Percentiles rank a stretch among this genome's conserved stretches.
Evolutionary conservation across 1,140 invertebrate species (phyloP).

Genomic region (Teleogryllus occipitalis): DNA sequence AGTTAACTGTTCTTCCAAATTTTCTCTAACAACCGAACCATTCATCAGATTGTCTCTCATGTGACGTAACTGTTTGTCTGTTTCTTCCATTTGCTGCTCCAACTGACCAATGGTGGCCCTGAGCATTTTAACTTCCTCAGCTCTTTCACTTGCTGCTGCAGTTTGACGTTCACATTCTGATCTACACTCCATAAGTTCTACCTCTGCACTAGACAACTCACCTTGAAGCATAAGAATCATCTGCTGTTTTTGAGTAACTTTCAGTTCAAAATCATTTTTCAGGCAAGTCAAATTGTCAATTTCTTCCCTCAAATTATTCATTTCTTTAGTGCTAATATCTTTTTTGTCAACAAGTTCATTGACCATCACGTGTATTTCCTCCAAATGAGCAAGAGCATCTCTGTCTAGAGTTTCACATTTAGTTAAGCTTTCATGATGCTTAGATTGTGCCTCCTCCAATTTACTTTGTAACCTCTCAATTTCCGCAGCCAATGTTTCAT

Average conservation of each 20-base stretch:
- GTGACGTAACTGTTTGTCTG: constrained; percentile 19
- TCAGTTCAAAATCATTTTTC: constrained; percentile 23
- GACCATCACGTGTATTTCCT: neutral
- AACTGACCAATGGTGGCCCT: constrained; percentile 29
- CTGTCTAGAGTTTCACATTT: neutral
- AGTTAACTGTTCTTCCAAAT: constrained; percentile 5
- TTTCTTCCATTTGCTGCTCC: constrained; percentile 27
- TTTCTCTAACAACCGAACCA: constrained; percentile 7
- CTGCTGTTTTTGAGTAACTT: constrained; percentile 26
- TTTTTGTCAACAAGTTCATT: neutral
- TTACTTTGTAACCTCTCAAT: neutral
- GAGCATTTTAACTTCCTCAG: constrained; percentile 26
- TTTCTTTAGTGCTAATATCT: neutral
- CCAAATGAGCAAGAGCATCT: neutral
- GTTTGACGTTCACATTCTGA: constrained; percentile 28
- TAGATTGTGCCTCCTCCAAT: neutral
- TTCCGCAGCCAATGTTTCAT: neutral
- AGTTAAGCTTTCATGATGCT: neutral
- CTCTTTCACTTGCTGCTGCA: constrained; percentile 25
- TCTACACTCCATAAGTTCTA: constrained; percentile 29
- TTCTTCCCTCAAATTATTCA: neutral
- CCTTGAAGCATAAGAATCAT: constrained; percentile 28
- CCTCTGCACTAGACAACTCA: constrained; percentile 28
- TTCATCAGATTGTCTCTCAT: constrained; percentile 6
- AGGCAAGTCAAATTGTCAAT: constrained; percentile 22